Conservation (phyloP, 2,888 invertebrate species). For the Nymphalis polychloros region DNA sequence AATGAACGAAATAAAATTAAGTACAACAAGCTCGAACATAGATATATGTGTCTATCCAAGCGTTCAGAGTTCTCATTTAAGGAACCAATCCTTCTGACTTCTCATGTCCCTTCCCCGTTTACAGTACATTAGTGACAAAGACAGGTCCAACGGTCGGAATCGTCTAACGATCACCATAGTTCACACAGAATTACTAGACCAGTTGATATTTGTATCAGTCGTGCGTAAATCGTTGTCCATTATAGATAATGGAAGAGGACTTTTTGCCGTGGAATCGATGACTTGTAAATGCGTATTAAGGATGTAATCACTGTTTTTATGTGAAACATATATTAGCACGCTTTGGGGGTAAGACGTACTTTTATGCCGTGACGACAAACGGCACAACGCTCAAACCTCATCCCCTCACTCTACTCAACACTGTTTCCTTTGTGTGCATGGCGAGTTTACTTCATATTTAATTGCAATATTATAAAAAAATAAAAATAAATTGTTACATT, state of each 20-base stretch:
- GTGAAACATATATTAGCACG: background rate
- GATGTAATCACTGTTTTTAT: background rate
- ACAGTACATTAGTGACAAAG: constrained; percentile 10
- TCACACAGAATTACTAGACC: constrained; percentile 56
- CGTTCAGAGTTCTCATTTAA: background rate
- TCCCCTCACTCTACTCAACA: too few relatives aligned
- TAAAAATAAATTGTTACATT: too few relatives aligned
- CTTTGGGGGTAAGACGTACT: too few relatives aligned
- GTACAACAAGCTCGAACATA: too few relatives aligned
- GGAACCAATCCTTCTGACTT: background rate
- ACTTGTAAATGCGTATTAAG: constrained; percentile 32
- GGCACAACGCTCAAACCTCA: too few relatives aligned
- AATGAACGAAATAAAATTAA: too few relatives aligned
- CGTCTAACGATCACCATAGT: constrained; percentile 70
- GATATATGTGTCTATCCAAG: too few relatives aligned
- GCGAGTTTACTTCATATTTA: too few relatives aligned
- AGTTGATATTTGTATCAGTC: constrained; percentile 32
- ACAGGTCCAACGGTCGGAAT: constrained; percentile 45
- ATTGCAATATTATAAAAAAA: too few relatives aligned
- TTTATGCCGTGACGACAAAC: too few relatives aligned
- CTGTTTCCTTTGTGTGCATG: too few relatives aligned
- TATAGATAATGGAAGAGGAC: constrained; percentile 31
- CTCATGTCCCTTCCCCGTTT: background rate
- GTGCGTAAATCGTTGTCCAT: constrained; percentile 15
- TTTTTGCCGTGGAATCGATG: constrained; percentile 34